Percentiles rank a stretch among this genome's conserved stretches.
Evolutionary conservation across 2,888 invertebrate genomes (phyloP).

Genomic region (Netelia fuscicornis): DNA sequence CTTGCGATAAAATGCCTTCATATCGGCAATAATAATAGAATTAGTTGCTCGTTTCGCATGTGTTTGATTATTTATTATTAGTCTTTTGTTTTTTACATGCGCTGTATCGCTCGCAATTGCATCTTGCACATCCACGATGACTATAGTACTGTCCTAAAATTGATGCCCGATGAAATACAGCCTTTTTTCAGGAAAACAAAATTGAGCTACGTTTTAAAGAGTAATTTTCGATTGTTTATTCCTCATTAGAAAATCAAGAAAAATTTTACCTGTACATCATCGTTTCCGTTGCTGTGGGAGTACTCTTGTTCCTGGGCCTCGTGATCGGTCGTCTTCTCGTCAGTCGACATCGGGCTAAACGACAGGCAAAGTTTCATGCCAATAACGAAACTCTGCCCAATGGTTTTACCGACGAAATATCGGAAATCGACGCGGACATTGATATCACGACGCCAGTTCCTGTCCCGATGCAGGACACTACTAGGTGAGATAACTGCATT

Average conservation of each 20-base stretch:
- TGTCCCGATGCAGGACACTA: constrained; percentile 85
- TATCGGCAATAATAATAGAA: constrained; percentile 31
- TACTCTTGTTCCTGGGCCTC: constrained; percentile 90
- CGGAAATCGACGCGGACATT: constrained; percentile 93
- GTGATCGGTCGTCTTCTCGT: constrained; percentile 90
- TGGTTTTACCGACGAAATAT: constrained; percentile 94
- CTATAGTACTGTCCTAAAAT: not conserved
- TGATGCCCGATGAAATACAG: constrained; percentile 14
- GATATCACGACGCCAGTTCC: constrained; percentile 90
- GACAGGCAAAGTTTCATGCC: constrained; percentile 89
- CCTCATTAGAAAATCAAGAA: constrained; percentile 90
- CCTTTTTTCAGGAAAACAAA: not conserved
- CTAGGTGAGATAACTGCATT: constrained; percentile 75
- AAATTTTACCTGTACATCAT: constrained; percentile 94
- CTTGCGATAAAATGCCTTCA: constrained; percentile 21
- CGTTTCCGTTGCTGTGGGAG: constrained; percentile 90
- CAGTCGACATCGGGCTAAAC: constrained; percentile 88
- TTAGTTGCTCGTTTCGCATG: constrained; percentile 65
- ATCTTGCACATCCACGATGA: constrained; percentile 57
- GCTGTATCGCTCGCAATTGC: constrained; percentile 61
- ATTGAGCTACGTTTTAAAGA: not conserved
- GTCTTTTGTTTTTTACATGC: constrained; percentile 24
- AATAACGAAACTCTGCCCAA: constrained; percentile 92
- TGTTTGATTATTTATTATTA: constrained; percentile 39
- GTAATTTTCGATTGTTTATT: not conserved